Evolutionary conservation across 1,140 invertebrate genomes (phyloP), one percentile per base, ranked within the genome.

Genomic region (Papilio dardanus): DNA sequence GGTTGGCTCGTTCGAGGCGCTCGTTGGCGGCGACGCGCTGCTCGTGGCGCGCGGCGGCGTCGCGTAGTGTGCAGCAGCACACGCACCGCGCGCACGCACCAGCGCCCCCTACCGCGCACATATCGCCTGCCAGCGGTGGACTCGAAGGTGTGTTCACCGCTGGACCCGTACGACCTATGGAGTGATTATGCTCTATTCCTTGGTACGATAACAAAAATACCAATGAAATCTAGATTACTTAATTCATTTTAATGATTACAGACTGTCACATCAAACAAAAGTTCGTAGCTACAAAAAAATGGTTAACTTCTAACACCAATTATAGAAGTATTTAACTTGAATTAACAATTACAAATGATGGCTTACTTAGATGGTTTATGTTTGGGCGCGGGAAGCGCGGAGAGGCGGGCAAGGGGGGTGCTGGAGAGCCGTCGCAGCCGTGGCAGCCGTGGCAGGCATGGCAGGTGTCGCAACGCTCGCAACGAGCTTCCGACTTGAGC

Each of bases 1-100:
- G 79, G 73, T 93, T 93, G 21, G 92, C 92, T 0, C 91, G 84
- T 33, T 93, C 91, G 12, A 92, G 77, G 5, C 92, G 81, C 76
- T 94, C 93, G 58, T 86, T 89, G 42, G 88, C 88, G 16, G 90
- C 89, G 12, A 93, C 91, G 8, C 93, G 86, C 74, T 90, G 89
- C 75, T 94, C 93, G 80, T 93, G 92, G 0, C 89, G 77, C 7
- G 92, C 92, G 1, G 91, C 83, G 0, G 89, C 92, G 7, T 93
- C 93, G 10, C 91, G 88, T 65, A 94, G 76, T 31, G 89, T 88
- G 79, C 91, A 91, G 79, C 91, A 93, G 75, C 90, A 91, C 4
- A 79, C 76, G 77, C 88, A 90, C 0, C 85, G 80, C 19, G 83
- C 46, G 71, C 92, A 92, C 7, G 84, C 73, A 7, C 82, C 77